phyloP scores from a whole-genome alignment of 2,113 vertebrate species.

The Pagrus major region DNA sequence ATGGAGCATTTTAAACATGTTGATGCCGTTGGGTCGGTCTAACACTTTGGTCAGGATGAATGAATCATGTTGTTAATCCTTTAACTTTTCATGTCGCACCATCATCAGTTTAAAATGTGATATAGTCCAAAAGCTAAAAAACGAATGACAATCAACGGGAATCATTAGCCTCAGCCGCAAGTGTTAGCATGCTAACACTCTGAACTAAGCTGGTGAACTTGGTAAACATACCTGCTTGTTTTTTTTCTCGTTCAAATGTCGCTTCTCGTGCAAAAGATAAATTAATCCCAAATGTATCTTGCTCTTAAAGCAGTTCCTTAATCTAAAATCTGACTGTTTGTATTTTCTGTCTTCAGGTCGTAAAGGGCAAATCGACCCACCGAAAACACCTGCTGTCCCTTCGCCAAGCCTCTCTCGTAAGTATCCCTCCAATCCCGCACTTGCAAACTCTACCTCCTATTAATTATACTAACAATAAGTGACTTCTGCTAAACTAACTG shows the following conservation, averaged over 20 bases:
- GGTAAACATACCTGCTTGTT: neutral
- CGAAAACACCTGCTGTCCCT: conserved; percentile 80
- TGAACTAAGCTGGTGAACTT: neutral
- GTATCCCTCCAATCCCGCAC: conserved; percentile 15
- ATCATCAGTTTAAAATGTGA: too few species aligned
- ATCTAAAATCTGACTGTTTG: neutral
- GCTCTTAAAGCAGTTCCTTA: neutral
- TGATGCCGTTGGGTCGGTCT: neutral
- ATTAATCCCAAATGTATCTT: neutral
- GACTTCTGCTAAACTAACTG: neutral
- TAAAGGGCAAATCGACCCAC: conserved; percentile 74
- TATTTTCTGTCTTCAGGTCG: conserved; percentile 68
- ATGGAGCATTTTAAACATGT: neutral
- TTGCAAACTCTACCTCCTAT: neutral
- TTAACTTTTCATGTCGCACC: too few species aligned
- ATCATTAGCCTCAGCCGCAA: too few species aligned
- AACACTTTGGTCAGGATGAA: neutral
- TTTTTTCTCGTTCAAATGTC: neutral
- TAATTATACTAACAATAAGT: conserved; percentile 61
- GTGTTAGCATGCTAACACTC: too few species aligned
- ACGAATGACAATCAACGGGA: too few species aligned
- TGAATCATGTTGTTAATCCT: too few species aligned
- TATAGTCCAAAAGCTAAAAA: too few species aligned
- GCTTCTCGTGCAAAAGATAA: neutral
- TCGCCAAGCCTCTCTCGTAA: conserved; percentile 84